Evolutionary conservation across 2,113 vertebrate genomes (phyloP).

Genomic region (Sylvietta virens): DNA sequence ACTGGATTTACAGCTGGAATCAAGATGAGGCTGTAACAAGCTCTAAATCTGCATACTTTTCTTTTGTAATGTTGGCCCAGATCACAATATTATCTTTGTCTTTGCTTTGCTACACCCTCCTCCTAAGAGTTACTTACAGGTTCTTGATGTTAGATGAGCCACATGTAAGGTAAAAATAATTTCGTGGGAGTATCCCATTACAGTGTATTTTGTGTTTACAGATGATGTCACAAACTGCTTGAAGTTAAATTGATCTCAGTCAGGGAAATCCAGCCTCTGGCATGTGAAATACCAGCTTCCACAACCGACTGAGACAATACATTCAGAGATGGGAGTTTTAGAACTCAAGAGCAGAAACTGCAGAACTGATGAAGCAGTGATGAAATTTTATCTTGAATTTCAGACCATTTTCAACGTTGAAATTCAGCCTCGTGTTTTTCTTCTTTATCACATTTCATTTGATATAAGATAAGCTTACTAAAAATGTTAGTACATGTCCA

Average conservation of each 20-base stretch:
- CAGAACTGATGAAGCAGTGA: neutral
- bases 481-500: neutral
- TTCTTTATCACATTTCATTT: neutral
- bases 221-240: neutral
- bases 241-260: neutral
- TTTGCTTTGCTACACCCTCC: neutral
- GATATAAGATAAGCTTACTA: neutral
- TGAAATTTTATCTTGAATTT: neutral
- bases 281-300: neutral
- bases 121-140: neutral
- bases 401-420: neutral
- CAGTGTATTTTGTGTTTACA: neutral
- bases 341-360: neutral
- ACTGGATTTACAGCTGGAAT: neutral
- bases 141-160: neutral
- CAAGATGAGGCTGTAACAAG: neutral
- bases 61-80: neutral
- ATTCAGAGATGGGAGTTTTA: neutral
- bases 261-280: neutral
- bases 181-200: neutral
- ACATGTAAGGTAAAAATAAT: neutral
- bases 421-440: rapidly evolving
- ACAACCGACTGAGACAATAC: neutral
- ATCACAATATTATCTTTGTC: neutral
- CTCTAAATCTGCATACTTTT: neutral